Conservation (phyloP, 2,113 vertebrate species). For the Tichodroma muraria region DNA sequence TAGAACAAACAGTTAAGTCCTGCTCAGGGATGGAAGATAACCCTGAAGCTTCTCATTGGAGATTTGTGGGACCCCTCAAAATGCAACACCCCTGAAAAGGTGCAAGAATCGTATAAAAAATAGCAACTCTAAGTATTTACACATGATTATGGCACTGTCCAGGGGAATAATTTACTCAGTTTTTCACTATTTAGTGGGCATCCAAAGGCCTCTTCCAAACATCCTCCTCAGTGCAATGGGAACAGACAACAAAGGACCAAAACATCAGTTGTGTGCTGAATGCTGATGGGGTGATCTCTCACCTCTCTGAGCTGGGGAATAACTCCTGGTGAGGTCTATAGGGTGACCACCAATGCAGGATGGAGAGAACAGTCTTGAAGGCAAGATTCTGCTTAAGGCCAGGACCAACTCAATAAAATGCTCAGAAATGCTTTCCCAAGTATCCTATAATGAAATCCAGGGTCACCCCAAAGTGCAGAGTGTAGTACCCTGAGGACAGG, state of each 20-base stretch:
- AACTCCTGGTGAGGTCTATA: neutral
- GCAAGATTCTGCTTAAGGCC: neutral
- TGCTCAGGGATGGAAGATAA: neutral
- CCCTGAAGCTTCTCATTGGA: neutral
- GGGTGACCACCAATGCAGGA: neutral
- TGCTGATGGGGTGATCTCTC: neutral
- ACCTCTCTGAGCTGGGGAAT: neutral
- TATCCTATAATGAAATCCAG: neutral
- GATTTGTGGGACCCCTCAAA: neutral
- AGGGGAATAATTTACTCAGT: neutral
- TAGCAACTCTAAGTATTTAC: neutral
- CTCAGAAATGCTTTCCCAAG: neutral
- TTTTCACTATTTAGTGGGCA: neutral
- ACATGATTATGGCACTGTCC: neutral
- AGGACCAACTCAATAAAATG: neutral
- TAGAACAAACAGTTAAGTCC: neutral
- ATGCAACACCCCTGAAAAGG: neutral
- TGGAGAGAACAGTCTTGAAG: neutral
- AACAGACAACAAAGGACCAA: neutral
- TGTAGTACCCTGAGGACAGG: neutral
- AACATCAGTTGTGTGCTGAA: neutral
- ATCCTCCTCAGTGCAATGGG: neutral
- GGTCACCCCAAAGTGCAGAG: neutral
- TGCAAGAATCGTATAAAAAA: neutral
- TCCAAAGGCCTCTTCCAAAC: neutral